A percentile compares a stretch with the other conserved stretches of the same genome.
phyloP scores from a whole-genome alignment of 2,797 vertebrate genomes.

The Octomys mimax region DNA sequence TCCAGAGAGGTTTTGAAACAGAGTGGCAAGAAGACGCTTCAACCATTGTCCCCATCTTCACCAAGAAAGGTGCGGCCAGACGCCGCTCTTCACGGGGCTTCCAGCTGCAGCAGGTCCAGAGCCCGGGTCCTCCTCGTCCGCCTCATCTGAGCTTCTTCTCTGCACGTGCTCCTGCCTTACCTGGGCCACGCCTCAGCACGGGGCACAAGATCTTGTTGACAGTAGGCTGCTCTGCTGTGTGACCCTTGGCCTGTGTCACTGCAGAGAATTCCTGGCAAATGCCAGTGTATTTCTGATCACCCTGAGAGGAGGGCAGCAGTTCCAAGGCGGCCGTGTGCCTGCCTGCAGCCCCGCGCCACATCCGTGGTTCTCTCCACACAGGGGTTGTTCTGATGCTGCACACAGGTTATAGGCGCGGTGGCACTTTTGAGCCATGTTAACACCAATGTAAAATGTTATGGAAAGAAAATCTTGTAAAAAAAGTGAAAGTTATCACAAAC shows the following conservation, averaged over 20 bases:
- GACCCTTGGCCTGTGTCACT: not conserved
- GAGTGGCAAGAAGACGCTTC: not conserved
- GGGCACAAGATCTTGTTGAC: not conserved
- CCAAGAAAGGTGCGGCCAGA: not conserved
- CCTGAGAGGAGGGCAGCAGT: not conserved
- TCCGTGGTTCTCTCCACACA: not conserved
- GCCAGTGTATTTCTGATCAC: not conserved
- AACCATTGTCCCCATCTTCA: too few species aligned
- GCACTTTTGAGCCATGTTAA: not conserved
- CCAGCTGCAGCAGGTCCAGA: not conserved
- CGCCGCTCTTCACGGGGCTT: not conserved
- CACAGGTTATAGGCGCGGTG: not conserved
- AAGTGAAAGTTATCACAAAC: not conserved
- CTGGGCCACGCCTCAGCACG: not conserved
- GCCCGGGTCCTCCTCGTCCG: not conserved
- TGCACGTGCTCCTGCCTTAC: not conserved
- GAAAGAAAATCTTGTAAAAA: not conserved
- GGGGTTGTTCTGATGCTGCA: not conserved
- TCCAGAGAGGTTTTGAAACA: not conserved
- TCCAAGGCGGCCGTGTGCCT: not conserved
- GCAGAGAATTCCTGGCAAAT: not conserved
- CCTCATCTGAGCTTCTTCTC: not conserved
- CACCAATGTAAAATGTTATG: not conserved
- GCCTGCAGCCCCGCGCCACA: not conserved
- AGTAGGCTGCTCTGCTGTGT: not conserved